Evolutionary conservation across 2,797 vertebrate genomes (phyloP), one percentile per base, ranked within the genome.

Genomic region (Microchirus variegatus): DNA sequence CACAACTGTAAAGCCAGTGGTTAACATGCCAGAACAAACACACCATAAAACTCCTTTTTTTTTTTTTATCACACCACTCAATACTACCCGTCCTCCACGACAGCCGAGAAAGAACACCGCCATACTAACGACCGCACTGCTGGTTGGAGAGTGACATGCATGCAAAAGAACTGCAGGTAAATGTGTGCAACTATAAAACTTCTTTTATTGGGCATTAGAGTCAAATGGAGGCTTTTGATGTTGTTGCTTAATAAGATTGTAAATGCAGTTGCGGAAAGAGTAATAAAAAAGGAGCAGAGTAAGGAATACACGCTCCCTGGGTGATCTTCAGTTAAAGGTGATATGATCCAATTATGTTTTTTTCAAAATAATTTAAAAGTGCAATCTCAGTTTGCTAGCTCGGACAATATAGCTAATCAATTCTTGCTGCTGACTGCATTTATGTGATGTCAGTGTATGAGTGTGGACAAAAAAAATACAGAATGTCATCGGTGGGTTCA

Each of bases 21-120:
- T 88, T 92, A 91, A 90, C 82, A 84, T 88, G 84, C 76, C 90
- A 88, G 78, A 86, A 87, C 84, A 91, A 89, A 89, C 83, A 87
- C 77, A 83, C 80, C 74, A 75, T 85, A 90, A 91, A 88, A 74
- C 66, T 61, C 44, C 55, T 82, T 91, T n/a, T n/a, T n/a, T n/a
- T n/a, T n/a, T n/a, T n/a, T n/a, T 89, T 87, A 90, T 78, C 74
- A 54, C 85, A n/a, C 51, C 62, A 54, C 78, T 89, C 84, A 83
- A 87, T 78, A 84, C 65, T 77, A 80, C 76, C 84, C 80, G 74
- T 84, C 75, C 64, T 84, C 66, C 70, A 62, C 37, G 1, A 76
- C 75, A 66, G 77, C 61, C n/a, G 31, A 77, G 83, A 79, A 79
- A 73, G 71, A 82, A 67, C 76, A 50, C 46, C 70, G 5, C 65